A percentile compares a stretch with the other conserved stretches of the same genome.
Evolutionary conservation across 2,113 vertebrate species (phyloP).

Genomic region (Oryctolagus cuniculus): DNA sequence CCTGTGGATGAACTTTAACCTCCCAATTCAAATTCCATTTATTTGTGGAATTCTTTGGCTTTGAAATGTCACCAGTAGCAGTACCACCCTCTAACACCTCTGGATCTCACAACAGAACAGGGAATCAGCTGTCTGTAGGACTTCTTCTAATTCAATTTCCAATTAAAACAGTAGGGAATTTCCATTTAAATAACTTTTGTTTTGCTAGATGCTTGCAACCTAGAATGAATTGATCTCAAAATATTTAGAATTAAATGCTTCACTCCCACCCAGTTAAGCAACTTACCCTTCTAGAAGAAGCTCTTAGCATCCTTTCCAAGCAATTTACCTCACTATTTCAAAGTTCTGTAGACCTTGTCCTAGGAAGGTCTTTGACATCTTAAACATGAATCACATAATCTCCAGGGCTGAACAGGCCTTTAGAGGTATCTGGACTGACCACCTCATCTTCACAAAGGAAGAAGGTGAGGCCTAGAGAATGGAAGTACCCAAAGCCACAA

Average conservation of each 20-base stretch:
- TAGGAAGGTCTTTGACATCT: neutral
- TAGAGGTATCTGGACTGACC: neutral
- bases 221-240: conserved; percentile 64
- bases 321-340: neutral
- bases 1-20: conserved; percentile 64
- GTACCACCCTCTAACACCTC: conserved; percentile 24
- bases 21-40: conserved; percentile 68
- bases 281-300: neutral
- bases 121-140: conserved; percentile 37
- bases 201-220: conserved; percentile 61
- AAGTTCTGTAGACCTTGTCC: neutral
- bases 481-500: neutral
- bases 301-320: neutral
- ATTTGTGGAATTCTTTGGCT: conserved; percentile 51
- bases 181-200: conserved; percentile 72
- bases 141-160: conserved; percentile 71
- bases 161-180: conserved; percentile 75
- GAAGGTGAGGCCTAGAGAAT: neutral
- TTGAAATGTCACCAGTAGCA: conserved; percentile 68
- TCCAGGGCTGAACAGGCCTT: neutral
- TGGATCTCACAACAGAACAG: conserved; percentile 60
- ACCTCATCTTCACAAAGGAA: neutral
- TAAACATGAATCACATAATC: neutral
- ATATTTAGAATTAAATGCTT: conserved; percentile 55
- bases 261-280: neutral